Base-by-base conservation (phyloP, 2,113 vertebrate species). In the Etheostoma spectabile region DNA sequence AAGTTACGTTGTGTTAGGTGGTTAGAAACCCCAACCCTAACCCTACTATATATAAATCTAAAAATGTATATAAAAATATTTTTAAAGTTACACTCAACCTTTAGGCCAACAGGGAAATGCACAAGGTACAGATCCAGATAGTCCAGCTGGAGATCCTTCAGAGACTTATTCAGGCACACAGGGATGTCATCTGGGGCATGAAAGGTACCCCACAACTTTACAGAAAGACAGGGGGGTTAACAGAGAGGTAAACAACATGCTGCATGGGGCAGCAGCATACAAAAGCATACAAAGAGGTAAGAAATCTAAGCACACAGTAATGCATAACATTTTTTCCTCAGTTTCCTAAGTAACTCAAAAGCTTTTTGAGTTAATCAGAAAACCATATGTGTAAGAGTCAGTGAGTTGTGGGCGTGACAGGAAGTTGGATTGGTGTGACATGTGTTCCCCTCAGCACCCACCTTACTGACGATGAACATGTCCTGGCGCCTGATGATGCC, bases 391-490 rank as follows among this genome's bases (percentile, higher is more conserved):
- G 10, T 42, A 42, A 38, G 38, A 42, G 10, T 42, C 38, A 42
- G 38, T 11, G 8, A 42, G 8, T 11, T 42, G 8, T 11, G 8
- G 11, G 38, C 2, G 38, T 30, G 14, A 66, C 15, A 66, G 42
- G 45, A 53, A 3, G 16, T n/a, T 42, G 14, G 22, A n/a, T 24
- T 57, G 13, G 66, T 62, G 6, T 13, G 48, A 46, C 35, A 62
- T 30, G 27, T 53, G 1, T 1, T 48, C 30, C 19, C 24, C 18
- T 46, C 46, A 35, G 19, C 62, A 53, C 91, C 59, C 62, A 95
- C 95, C 92, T 95, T 96, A 72, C 93, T 95, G 81, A 95, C 94
- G 7, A 95, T 85, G 82, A 95, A 96, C 94, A 96, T 88, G 87
- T 96, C 94, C 71, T 94, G 77, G 0, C 95, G 90, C 10, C 84